These are phyloP conservation scores for Oligia strigilis DNA, from an alignment of 2,888 invertebrate species.

Conservation along the genomic window DNA sequence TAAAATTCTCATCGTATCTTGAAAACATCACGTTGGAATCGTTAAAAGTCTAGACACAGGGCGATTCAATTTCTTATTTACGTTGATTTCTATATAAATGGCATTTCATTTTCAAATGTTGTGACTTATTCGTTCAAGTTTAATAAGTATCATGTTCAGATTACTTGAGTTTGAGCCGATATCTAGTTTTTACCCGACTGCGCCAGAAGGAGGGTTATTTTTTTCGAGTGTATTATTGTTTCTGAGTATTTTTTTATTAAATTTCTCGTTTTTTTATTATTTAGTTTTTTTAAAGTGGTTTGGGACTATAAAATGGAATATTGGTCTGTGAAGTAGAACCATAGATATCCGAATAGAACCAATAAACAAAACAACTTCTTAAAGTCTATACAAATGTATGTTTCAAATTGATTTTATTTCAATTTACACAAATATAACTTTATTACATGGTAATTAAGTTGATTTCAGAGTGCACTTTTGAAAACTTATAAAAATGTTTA, in stretches of 20 bases:
- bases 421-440: too few species aligned
- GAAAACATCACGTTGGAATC: conserved; percentile 71
- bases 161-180: conserved; percentile 10
- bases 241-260: conserved; percentile 31
- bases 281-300: conserved; percentile 44
- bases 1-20: conserved; percentile 49
- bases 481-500: too few species aligned
- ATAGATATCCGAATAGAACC: neutral
- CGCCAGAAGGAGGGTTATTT: too few species aligned
- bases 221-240: neutral
- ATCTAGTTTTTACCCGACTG: neutral
- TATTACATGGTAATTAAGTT: too few species aligned
- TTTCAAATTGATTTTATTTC: too few species aligned
- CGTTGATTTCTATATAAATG: conserved; percentile 68
- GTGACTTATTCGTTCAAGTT: conserved; percentile 42
- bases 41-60: conserved; percentile 81
- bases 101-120: conserved; percentile 37
- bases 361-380: neutral
- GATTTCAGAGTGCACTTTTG: too few species aligned
- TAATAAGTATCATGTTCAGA: conserved; percentile 44
- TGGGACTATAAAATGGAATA: conserved; percentile 12
- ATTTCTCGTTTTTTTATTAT: conserved; percentile 40
- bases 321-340: neutral
- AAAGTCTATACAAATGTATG: too few species aligned
- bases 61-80: conserved; percentile 77